phyloP scores from a whole-genome alignment of 1,140 invertebrate species.

The Ceratosolen fusciceps region DNA sequence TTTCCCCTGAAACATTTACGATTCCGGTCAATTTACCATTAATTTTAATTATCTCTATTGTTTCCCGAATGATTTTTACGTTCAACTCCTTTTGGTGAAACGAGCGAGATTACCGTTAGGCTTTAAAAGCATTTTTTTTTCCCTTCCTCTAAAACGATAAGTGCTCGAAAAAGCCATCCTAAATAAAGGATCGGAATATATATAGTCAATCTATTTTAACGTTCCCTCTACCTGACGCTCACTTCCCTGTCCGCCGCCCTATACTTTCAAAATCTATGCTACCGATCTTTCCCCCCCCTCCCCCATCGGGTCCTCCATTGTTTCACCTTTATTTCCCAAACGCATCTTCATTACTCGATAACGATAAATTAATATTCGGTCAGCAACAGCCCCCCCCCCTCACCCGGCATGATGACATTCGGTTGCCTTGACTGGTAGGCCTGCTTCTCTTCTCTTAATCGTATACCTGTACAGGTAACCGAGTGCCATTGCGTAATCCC shows the following conservation, averaged over 20 bases:
- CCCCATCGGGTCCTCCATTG: background rate
- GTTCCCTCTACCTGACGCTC: background rate
- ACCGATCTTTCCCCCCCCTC: background rate
- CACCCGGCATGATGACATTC: background rate
- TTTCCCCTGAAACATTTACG: no score
- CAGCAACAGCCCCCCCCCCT: background rate
- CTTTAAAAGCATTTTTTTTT: no score
- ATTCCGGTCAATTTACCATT: no score
- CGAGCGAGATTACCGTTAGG: no score
- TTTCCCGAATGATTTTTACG: no score
- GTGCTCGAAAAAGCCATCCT: background rate
- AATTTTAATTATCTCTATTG: no score
- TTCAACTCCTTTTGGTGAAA: no score
- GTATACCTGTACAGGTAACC: background rate
- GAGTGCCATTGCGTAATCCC: background rate
- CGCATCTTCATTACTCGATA: conserved; percentile 35
- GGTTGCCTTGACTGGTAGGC: background rate
- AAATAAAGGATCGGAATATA: no score
- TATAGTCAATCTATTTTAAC: background rate
- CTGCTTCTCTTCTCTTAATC: conserved; percentile 31
- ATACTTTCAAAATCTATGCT: background rate
- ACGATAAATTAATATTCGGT: conserved; percentile 15
- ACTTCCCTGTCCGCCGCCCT: no score
- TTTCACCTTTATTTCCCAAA: background rate
- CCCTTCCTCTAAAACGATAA: no score